phyloP scores from a whole-genome alignment of 1,140 invertebrate genomes.

The Chrysomallon squamiferum region DNA sequence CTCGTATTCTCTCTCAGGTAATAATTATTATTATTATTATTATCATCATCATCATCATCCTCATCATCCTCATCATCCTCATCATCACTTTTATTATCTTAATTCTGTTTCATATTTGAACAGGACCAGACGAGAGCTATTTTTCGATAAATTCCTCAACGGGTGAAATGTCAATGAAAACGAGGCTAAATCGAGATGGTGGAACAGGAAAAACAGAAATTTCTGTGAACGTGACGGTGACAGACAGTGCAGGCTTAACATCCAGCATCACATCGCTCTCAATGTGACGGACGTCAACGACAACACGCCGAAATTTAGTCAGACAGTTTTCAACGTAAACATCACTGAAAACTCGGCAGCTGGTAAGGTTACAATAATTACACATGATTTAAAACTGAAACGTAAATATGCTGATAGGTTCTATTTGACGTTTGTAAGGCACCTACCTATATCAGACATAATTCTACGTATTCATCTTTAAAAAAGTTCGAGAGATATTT shows the following conservation, averaged over 20 bases:
- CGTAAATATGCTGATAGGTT: too few species aligned
- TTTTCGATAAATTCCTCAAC: constrained; percentile 10
- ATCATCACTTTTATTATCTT: too few species aligned
- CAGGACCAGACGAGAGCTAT: neutral
- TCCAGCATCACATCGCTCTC: neutral
- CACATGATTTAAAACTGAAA: too few species aligned
- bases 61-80: too few species aligned
- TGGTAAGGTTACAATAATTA: constrained; percentile 2
- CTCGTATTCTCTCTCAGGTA: neutral
- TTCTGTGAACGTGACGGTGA: constrained; percentile 4
- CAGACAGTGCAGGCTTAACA: neutral
- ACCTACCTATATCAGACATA: too few species aligned
- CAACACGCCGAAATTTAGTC: constrained; percentile 9
- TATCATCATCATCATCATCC: too few species aligned
- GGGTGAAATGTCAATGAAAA: neutral
- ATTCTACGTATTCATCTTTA: too few species aligned
- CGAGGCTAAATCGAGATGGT: constrained; percentile 9
- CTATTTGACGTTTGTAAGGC: too few species aligned
- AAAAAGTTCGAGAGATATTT: too few species aligned
- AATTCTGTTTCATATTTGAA: too few species aligned
- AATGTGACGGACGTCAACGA: constrained; percentile 14
- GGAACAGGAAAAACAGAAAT: constrained; percentile 1
- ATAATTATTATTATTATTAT: too few species aligned
- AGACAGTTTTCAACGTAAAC: neutral
- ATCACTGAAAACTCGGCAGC: neutral